Evolutionary conservation across 53 echinoderm and acorn worm genomes (phyloP).

Genomic region (Astropecten irregularis): DNA sequence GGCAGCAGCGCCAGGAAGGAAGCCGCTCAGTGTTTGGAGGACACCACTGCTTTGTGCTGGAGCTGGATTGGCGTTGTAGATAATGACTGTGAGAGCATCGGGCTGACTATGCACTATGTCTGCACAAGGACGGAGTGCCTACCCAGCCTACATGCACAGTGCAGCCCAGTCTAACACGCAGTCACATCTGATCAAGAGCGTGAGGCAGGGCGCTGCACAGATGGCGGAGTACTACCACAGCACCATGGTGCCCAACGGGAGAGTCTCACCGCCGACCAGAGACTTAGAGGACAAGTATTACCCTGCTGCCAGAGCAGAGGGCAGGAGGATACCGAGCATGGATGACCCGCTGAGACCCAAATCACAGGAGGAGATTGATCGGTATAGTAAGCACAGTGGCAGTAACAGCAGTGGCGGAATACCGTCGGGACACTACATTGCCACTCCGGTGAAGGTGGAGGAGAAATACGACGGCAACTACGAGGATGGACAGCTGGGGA

Average conservation of each 20-base stretch:
- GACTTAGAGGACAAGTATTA: conserved; percentile 55
- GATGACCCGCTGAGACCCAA: conserved; percentile 30
- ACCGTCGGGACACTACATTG: conserved; percentile 81
- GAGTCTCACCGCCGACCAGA: conserved; percentile 12
- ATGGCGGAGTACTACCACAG: conserved; percentile 90
- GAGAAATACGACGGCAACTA: conserved; percentile 56
- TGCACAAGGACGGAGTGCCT: conserved; percentile 56
- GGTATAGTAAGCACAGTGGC: conserved; percentile 32
- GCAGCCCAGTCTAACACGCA: conserved; percentile 5
- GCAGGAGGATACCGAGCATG: conserved; percentile 38
- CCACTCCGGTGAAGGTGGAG: conserved; percentile 84
- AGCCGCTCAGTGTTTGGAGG: neutral
- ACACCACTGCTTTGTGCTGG: neutral
- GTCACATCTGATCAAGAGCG: conserved; percentile 70
- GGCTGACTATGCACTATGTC: conserved; percentile 60
- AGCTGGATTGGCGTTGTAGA: neutral
- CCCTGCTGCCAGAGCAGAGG: conserved; percentile 16
- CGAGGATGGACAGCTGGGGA: conserved; percentile 31
- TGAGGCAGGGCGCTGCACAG: conserved; percentile 73
- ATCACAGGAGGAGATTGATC: conserved; percentile 1
- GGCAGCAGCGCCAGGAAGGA: conserved; percentile 8
- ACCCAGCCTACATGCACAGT: conserved; percentile 39
- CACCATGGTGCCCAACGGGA: conserved; percentile 65
- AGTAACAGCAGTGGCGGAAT: conserved; percentile 51
- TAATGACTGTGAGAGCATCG: neutral